phyloP scores from a whole-genome alignment of 1,140 invertebrate genomes.

The Listronotus bonariensis region DNA sequence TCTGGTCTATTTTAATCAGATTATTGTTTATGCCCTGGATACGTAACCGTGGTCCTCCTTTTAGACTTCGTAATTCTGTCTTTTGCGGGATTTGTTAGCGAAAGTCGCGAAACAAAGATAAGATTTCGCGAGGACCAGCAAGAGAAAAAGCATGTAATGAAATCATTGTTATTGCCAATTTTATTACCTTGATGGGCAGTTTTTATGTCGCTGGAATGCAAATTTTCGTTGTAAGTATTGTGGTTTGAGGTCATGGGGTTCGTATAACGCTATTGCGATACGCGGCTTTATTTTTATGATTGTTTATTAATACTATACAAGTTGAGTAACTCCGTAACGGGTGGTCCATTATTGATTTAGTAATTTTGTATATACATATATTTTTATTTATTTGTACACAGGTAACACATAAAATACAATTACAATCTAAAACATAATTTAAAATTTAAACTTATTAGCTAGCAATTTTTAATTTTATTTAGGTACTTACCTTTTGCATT shows the following conservation, averaged over 20 bases:
- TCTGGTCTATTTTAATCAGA: too few species aligned
- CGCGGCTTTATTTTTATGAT: constrained; percentile 28
- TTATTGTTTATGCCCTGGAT: too few species aligned
- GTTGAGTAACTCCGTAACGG: constrained; percentile 25
- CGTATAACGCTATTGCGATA: constrained; percentile 28
- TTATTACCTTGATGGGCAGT: constrained; percentile 38
- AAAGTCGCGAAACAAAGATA: constrained; percentile 28
- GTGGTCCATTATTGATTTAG: constrained; percentile 11
- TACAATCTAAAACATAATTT: too few species aligned
- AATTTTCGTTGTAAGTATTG: constrained; percentile 36
- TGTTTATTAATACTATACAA: constrained; percentile 20
- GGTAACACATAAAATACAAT: too few species aligned
- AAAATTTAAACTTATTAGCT: too few species aligned
- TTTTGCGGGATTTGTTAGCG: constrained; percentile 16
- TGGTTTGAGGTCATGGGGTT: constrained; percentile 32
- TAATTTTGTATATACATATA: too few species aligned
- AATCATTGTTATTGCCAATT: constrained; percentile 40
- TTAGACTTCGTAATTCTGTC: too few species aligned
- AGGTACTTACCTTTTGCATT: too few species aligned
- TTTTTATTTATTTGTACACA: too few species aligned
- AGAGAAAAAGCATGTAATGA: constrained; percentile 33
- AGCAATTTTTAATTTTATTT: too few species aligned
- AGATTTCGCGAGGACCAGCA: constrained; percentile 22
- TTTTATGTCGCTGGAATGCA: constrained; percentile 37
- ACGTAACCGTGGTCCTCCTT: too few species aligned